These are phyloP conservation scores for Drosophila pallidifrons DNA, from an alignment of 1,140 invertebrate genomes.

Conservation along the genomic window DNA sequence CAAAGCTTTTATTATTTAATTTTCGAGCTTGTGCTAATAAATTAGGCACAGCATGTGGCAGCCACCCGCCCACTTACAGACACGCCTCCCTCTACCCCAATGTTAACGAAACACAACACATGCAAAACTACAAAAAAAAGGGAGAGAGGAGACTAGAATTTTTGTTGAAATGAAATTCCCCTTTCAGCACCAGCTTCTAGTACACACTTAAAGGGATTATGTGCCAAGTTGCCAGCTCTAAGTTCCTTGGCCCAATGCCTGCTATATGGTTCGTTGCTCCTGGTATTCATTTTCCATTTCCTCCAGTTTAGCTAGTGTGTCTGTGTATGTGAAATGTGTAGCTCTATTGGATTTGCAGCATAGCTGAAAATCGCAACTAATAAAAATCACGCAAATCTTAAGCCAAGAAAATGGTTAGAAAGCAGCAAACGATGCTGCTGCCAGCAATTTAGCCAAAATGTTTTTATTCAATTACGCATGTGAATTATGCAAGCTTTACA, in stretches of 20 bases:
- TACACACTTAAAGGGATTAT: slow-evolving; percentile 60
- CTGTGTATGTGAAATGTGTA: slow-evolving; percentile 12
- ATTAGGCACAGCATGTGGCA: slow-evolving; percentile 66
- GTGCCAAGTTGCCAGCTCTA: slow-evolving; percentile 57
- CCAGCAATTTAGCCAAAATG: slow-evolving; percentile 64
- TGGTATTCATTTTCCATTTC: slow-evolving; percentile 2
- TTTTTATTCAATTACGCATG: slow-evolving; percentile 78
- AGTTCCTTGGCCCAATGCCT: slow-evolving; percentile 55
- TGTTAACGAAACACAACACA: slow-evolving; percentile 58
- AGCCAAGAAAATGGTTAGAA: slow-evolving; percentile 53
- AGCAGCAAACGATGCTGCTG: slow-evolving; percentile 51
- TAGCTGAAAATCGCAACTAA: slow-evolving; percentile 69
- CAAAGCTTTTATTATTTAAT: slow-evolving; percentile 80
- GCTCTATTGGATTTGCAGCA: slow-evolving; percentile 65
- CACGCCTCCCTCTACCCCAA: slow-evolving; percentile 46
- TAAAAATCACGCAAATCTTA: slow-evolving; percentile 74
- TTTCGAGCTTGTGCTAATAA: slow-evolving; percentile 71
- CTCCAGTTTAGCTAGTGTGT: slow-evolving; percentile 16
- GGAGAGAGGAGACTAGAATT: slow-evolving; percentile 33
- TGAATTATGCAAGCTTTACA: slow-evolving; percentile 57
- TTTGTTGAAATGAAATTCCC: slow-evolving; percentile 49
- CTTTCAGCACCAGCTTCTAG: background rate
- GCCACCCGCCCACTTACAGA: slow-evolving; percentile 32
- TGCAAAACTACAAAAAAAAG: slow-evolving; percentile 55
- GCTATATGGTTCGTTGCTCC: slow-evolving; percentile 30